Percentiles rank a stretch among this genome's conserved stretches.
phyloP scores from a whole-genome alignment of 2,888 invertebrate genomes.

The Tiliacea citrago region DNA sequence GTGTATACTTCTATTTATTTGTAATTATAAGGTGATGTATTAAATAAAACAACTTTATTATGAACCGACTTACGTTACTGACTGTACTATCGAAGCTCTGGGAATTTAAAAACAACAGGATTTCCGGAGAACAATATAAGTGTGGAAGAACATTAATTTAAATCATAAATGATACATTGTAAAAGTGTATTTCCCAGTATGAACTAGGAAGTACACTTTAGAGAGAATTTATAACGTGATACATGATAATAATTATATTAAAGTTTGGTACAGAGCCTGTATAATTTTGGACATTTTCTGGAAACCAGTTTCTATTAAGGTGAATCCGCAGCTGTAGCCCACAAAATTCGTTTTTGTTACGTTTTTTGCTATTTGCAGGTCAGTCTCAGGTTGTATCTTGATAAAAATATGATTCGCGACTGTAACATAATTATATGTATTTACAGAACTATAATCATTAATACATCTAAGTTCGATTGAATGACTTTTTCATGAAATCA shows the following conservation, averaged over 20 bases:
- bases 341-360: no score
- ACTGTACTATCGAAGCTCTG: constrained; percentile 1
- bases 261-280: not conserved
- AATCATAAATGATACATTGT: not conserved
- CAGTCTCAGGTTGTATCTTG: no score
- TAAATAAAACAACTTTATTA: not conserved
- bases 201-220: not conserved
- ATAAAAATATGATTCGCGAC: no score
- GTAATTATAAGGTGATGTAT: no score
- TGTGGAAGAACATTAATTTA: constrained; percentile 5
- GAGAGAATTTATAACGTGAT: not conserved
- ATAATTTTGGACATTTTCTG: not conserved
- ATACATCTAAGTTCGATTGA: no score
- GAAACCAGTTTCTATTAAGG: not conserved
- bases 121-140: not conserved
- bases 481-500: no score
- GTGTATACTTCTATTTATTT: no score
- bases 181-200: not conserved
- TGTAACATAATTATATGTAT: no score
- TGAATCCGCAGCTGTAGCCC: no score
- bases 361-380: no score
- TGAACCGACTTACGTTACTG: not conserved
- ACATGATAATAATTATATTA: no score
- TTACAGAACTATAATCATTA: no score
- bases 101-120: constrained; percentile 35